phyloP scores from a whole-genome alignment of 2,113 vertebrate genomes.

The Illadopsis cleaveri region DNA sequence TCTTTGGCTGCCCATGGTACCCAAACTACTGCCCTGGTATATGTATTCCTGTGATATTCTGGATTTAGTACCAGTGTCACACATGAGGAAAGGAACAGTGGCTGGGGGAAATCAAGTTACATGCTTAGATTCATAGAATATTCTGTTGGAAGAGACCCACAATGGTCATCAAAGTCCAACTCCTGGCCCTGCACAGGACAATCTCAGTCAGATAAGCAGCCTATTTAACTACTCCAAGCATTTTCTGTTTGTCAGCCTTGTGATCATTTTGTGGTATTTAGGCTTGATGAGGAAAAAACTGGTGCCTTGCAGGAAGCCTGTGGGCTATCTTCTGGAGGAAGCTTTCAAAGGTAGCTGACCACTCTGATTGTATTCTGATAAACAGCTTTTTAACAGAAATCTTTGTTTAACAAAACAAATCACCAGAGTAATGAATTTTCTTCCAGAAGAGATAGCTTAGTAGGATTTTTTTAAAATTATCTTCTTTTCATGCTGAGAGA shows the following conservation, averaged over 20 bases:
- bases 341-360: not conserved
- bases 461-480: accelerated
- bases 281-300: not conserved
- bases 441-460: not conserved
- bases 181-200: not conserved
- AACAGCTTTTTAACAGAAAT: not conserved
- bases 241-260: not conserved
- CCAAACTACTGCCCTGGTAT: not conserved
- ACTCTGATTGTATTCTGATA: not conserved
- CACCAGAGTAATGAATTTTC: not conserved
- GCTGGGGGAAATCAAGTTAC: not conserved
- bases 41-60: not conserved
- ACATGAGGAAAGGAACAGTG: not conserved
- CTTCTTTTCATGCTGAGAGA: not conserved
- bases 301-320: not conserved
- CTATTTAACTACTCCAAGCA: not conserved
- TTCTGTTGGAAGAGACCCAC: not conserved
- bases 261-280: not conserved
- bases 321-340: not conserved
- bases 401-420: not conserved
- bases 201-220: not conserved
- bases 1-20: not conserved
- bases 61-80: not conserved
- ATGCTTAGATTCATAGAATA: not conserved
- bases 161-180: not conserved